Conservation (phyloP, 2,888 invertebrate species). For the Tyria jacobaeae region DNA sequence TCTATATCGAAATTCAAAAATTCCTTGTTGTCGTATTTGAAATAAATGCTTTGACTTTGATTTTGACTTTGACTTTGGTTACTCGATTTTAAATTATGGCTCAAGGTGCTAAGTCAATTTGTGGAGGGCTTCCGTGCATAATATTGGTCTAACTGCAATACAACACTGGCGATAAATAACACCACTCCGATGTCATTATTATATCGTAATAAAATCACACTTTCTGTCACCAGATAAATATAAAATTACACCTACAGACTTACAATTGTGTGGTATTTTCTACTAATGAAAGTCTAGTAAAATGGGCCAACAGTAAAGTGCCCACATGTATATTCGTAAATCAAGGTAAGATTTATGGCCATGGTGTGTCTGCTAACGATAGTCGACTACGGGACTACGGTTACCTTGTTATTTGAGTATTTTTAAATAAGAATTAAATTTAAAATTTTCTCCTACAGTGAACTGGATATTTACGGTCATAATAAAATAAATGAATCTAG, state of each 20-base stretch:
- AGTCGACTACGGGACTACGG: conserved; percentile 37
- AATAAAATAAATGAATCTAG: background rate
- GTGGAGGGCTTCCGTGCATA: too few species aligned
- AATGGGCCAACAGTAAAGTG: conserved; percentile 66
- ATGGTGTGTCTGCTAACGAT: conserved; percentile 48
- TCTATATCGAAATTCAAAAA: too few species aligned
- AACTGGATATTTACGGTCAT: background rate
- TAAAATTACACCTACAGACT: conserved; percentile 45
- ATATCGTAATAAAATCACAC: too few species aligned
- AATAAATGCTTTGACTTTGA: too few species aligned
- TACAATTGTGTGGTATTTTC: conserved; percentile 47
- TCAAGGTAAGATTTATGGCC: conserved; percentile 73
- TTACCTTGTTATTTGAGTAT: conserved; percentile 49
- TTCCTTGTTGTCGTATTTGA: too few species aligned
- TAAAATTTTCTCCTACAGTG: conserved; percentile 13
- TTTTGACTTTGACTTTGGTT: too few species aligned
- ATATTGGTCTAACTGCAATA: too few species aligned
- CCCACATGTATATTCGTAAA: conserved; percentile 67
- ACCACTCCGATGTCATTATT: too few species aligned
- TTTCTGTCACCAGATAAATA: background rate
- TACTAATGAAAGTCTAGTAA: conserved; percentile 57
- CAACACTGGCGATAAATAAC: too few species aligned
- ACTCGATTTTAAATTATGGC: too few species aligned
- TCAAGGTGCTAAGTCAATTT: too few species aligned
- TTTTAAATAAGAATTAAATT: conserved; percentile 40